Evolutionary conservation across 2,113 vertebrate species (phyloP).

Genomic region (Percopsis transmontana): DNA sequence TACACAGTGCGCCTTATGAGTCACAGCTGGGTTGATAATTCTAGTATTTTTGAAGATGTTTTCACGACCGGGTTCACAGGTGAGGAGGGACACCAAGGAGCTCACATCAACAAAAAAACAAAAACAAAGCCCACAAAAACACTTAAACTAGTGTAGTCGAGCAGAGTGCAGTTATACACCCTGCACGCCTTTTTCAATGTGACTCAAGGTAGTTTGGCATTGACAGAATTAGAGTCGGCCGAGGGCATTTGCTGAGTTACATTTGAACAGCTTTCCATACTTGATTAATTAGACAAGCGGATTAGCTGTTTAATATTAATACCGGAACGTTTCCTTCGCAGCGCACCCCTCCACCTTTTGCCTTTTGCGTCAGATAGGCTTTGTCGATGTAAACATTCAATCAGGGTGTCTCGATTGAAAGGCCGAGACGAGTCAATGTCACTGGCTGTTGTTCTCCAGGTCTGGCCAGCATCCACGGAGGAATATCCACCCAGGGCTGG

Average conservation of each 20-base stretch:
- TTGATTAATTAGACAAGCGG: conserved; percentile 79
- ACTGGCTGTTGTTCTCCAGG: conserved; percentile 74
- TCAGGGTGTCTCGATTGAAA: conserved; percentile 64
- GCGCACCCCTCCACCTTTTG: conserved; percentile 26
- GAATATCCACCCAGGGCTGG: conserved; percentile 94
- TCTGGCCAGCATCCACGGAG: conserved; percentile 85
- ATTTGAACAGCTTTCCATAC: conserved; percentile 65
- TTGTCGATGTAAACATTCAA: conserved; percentile 69
- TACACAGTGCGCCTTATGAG: conserved; percentile 86
- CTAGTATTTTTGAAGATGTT: conserved; percentile 93
- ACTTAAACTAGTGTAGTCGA: not conserved
- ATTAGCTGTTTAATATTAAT: conserved; percentile 80
- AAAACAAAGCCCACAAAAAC: conserved; percentile 2
- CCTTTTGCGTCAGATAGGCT: conserved; percentile 50
- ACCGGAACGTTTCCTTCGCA: conserved; percentile 55
- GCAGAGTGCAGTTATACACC: not conserved
- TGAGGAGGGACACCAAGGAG: conserved; percentile 73
- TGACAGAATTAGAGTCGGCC: conserved; percentile 53
- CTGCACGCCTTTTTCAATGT: conserved; percentile 47
- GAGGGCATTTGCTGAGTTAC: conserved; percentile 43
- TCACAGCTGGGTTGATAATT: conserved; percentile 87
- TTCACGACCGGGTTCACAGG: conserved; percentile 88
- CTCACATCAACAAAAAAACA: not conserved
- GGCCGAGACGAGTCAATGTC: conserved; percentile 68
- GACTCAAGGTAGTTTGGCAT: conserved; percentile 34